Conservation (phyloP, 2,113 vertebrate species). For the Archilochus colubris region DNA sequence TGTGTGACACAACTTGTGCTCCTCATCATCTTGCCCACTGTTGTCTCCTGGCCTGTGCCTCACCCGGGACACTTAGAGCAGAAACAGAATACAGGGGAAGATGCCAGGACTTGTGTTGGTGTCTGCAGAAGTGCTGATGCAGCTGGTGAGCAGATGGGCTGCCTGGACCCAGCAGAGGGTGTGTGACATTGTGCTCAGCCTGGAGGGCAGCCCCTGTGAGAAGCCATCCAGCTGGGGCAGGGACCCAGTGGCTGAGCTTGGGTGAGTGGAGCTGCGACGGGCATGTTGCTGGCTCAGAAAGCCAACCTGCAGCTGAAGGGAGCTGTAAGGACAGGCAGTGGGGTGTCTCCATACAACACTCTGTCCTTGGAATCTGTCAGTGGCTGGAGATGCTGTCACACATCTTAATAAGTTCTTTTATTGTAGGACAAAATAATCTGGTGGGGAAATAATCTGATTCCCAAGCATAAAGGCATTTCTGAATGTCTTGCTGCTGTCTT, state of each 20-base stretch:
- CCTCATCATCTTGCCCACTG: fast-evolving
- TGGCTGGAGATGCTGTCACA: not conserved
- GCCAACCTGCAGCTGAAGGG: not conserved
- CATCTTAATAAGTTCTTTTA: not conserved
- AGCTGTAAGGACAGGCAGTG: not conserved
- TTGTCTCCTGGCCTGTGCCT: not conserved
- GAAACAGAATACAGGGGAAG: not conserved
- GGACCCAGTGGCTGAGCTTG: not conserved
- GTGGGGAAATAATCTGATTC: not conserved
- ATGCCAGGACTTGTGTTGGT: not conserved
- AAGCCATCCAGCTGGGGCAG: not conserved
- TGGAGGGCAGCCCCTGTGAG: not conserved
- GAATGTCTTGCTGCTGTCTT: not conserved
- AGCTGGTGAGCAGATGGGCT: not conserved
- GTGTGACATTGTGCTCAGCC: not conserved
- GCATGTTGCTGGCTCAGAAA: not conserved
- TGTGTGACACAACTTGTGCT: not conserved
- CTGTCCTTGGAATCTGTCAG: not conserved
- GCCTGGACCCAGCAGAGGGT: not conserved
- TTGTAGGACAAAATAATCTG: not conserved
- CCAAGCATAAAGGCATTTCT: not conserved
- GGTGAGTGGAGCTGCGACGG: not conserved
- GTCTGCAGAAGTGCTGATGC: not conserved
- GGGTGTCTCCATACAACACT: not conserved
- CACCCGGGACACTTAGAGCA: not conserved